Evolutionary conservation across 1,140 invertebrate genomes (phyloP).

Genomic region (Lucilia cuprina): DNA sequence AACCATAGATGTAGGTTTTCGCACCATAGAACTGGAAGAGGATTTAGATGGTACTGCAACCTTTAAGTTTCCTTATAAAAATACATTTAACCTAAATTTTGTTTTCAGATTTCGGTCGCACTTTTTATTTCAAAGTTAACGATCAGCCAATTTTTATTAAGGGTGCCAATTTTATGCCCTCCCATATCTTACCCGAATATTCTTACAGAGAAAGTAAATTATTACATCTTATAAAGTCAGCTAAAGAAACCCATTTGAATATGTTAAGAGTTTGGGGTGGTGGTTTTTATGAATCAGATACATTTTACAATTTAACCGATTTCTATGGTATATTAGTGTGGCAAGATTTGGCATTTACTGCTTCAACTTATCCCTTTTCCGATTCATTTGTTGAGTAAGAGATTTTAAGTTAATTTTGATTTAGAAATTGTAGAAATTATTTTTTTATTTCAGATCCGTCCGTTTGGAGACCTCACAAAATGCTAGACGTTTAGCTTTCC

Average conservation of each 20-base stretch:
- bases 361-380: conserved; percentile 88
- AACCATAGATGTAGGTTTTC: conserved; percentile 78
- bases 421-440: not conserved
- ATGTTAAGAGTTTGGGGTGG: conserved; percentile 98
- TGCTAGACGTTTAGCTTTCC: conserved; percentile 82
- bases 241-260: conserved; percentile 85
- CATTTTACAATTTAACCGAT: conserved; percentile 90
- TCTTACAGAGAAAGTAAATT: conserved; percentile 40
- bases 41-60: conserved; percentile 65
- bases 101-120: conserved; percentile 65
- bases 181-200: conserved; percentile 81
- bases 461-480: conserved; percentile 82
- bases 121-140: conserved; percentile 91
- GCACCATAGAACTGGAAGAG: conserved; percentile 83
- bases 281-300: conserved; percentile 91
- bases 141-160: conserved; percentile 88
- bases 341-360: conserved; percentile 98
- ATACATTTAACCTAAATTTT: not conserved
- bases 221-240: conserved; percentile 55
- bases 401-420: not conserved
- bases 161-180: conserved; percentile 94
- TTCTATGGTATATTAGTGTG: conserved; percentile 83
- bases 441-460: conserved; percentile 66
- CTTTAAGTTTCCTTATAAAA: not conserved
- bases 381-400: conserved; percentile 70